Evolutionary conservation across 2,888 invertebrate species (phyloP), one percentile per base, ranked within the genome.

Genomic region (Cataglyphis albicans): DNA sequence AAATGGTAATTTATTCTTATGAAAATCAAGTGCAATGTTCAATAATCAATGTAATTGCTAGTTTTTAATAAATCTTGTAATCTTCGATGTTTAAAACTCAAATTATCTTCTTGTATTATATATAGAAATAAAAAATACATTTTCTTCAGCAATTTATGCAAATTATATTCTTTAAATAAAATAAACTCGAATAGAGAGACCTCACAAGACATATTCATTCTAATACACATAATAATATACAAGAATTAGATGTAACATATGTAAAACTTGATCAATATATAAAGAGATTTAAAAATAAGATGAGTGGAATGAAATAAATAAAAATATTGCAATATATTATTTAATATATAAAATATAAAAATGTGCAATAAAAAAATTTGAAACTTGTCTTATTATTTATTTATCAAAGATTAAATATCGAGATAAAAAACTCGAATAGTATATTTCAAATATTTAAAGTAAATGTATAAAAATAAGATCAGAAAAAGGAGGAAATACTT

Each of bases 11-110:
- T 48, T 64, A 72, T 57, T 68, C 57, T 78, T 70, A 55, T 44
- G 32, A 70, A 74, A 63, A 67, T 44, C 9, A 32, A 44, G 72
- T 80, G 72, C 32, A 80, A 72, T 70, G 57, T 29, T 38, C 21
- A 21, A 32, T 70, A 70, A 59, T 57, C 32, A 29, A 32, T 48
- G n/a, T 80, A 59, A 80, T 72, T 25, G 32, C n/a, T 70, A 44
- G n/a, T 59, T 80, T 80, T 25, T 12, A 70, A 44, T 59, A 44
- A 72, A 80, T n/a, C 38, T 21, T 59, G 32, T 78, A 70, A 78
- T 57, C 57, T 44, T 35, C 15, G 15, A 80, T 72, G 59, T 80
- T 72, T 59, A 80, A 44, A 80, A 35, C 12, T 57, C 15, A 15
- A 70, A 57, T 80, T 78, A 68, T 55, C 29, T 55, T 35, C 18